Evolutionary conservation across 2,797 vertebrate genomes (phyloP).

Genomic region (Sphenodon punctatus): DNA sequence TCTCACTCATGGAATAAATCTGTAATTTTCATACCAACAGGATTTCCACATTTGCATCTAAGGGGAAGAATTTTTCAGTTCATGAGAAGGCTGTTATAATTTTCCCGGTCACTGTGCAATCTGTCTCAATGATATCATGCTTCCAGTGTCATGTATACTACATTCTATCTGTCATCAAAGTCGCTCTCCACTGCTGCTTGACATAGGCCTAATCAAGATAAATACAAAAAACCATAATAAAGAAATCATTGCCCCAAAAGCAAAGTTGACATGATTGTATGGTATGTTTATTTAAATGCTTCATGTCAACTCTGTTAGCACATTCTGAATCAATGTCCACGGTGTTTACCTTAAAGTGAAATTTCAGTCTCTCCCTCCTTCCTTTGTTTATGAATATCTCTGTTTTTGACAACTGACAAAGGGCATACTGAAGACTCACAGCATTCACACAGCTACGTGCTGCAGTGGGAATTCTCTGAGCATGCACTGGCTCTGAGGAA

Average conservation of each 20-base stretch:
- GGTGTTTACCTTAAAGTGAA: slow-evolving; percentile 54
- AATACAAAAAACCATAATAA: slow-evolving; percentile 32
- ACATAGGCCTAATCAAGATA: slow-evolving; percentile 46
- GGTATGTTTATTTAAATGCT: slow-evolving; percentile 50
- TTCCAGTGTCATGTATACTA: slow-evolving; percentile 12
- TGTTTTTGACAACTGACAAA: slow-evolving; percentile 68
- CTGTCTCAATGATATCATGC: slow-evolving; percentile 30
- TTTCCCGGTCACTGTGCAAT: slow-evolving; percentile 34
- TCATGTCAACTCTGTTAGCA: slow-evolving; percentile 46
- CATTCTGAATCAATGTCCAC: slow-evolving; percentile 40
- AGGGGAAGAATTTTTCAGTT: slow-evolving; percentile 22
- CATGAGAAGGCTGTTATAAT: slow-evolving; percentile 25
- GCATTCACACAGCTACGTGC: slow-evolving; percentile 7
- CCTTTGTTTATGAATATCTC: slow-evolving; percentile 55
- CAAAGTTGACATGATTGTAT: slow-evolving; percentile 22
- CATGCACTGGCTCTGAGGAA: slow-evolving; percentile 41
- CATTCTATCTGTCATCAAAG: slow-evolving; percentile 2
- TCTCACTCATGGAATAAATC: slow-evolving; percentile 5
- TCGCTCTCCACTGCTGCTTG: slow-evolving; percentile 16
- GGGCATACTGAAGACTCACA: slow-evolving; percentile 45
- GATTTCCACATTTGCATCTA: neutral
- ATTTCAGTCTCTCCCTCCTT: slow-evolving; percentile 28
- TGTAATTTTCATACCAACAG: slow-evolving; percentile 33
- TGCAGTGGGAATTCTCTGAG: slow-evolving; percentile 27
- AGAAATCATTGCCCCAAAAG: slow-evolving; percentile 23